Evolutionary conservation across 1,140 invertebrate genomes (phyloP), one percentile per base, ranked within the genome.

Genomic region (Polyergus mexicanus): DNA sequence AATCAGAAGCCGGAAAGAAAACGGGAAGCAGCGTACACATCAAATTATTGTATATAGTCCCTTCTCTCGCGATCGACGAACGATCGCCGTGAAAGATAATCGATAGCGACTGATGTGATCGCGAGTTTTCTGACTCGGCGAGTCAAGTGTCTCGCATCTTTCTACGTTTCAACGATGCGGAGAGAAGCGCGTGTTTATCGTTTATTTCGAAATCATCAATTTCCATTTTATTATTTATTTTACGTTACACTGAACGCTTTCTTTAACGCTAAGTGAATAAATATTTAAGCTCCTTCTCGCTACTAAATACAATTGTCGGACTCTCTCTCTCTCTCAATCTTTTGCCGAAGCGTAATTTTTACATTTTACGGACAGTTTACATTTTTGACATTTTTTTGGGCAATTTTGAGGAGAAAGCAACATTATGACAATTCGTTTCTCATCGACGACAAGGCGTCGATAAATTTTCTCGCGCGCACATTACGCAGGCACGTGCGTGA

Each of bases 401-500:
- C 54, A 22, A 54, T 58, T 62, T 16, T 35, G 25, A 44, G 16
- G 25, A 22, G 51, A 56, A 16, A 32, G 22, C 10, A 8, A 2
- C 51, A 19, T 16, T 51, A 19, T 19, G 41, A 7, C 56, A 28
- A 5, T 10, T 10, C 28, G 41, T 41, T 84, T 65, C 38, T 28
- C 63, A 16, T 60, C 84, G 65, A 68, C 22, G 44, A 66, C 54
- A 54, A 77, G 44, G 35, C 51, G 54, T 66, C 76, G 84, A 81
- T 85, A 81, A 60, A 85, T 86, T 87, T 78, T 35, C 28, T 3
- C 51, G 72, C 2, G 65, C 44, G 16, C 32, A 35, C 13, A n/a
- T 3, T 38, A 60, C 76, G 75, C 60, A 60, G 72, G 75, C 60
- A 65, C 69, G 72, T 62, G 56, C 56, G 32, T 28, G 63, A 38